A percentile compares a stretch with the other conserved stretches of the same genome.
phyloP scores from a whole-genome alignment of 1,140 invertebrate genomes.

The Drosophila pseudoobscura region DNA sequence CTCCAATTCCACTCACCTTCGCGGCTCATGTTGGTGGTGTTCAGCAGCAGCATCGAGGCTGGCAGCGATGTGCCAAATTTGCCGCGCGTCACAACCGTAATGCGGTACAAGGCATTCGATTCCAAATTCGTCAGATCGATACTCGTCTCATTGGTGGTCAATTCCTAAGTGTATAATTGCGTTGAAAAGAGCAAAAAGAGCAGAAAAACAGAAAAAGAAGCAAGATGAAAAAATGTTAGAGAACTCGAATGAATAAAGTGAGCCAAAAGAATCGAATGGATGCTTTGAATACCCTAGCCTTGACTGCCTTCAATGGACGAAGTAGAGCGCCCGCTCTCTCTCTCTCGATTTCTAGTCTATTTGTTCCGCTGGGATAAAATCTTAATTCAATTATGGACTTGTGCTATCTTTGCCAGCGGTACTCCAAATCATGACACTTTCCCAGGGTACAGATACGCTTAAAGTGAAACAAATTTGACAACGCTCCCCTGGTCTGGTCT shows the following conservation, averaged over 20 bases:
- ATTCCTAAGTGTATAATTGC: constrained; percentile 85
- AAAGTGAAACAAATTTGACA: constrained; percentile 8
- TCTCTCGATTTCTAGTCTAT: no score
- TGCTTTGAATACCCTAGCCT: background rate
- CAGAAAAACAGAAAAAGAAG: constrained; percentile 26
- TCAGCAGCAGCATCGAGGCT: constrained; percentile 90
- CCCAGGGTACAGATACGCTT: constrained; percentile 1
- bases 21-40: constrained; percentile 85
- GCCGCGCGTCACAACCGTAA: constrained; percentile 90
- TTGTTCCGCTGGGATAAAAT: background rate
- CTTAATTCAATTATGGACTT: no score
- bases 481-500: constrained; percentile 1
- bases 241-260: constrained; percentile 27
- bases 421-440: background rate
- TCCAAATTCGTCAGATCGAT: constrained; percentile 86
- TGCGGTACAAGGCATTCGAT: constrained; percentile 87
- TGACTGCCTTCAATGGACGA: no score
- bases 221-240: constrained; percentile 21
- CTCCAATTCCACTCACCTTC: constrained; percentile 54
- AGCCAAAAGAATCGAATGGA: constrained; percentile 10
- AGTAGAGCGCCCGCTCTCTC: no score
- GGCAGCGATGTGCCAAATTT: constrained; percentile 90
- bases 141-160: constrained; percentile 87
- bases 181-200: constrained; percentile 27
- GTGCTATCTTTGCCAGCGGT: no score